Evolutionary conservation across 2,888 invertebrate species (phyloP), one percentile per base, ranked within the genome.

Genomic region (Taphrorychus bicolor): DNA sequence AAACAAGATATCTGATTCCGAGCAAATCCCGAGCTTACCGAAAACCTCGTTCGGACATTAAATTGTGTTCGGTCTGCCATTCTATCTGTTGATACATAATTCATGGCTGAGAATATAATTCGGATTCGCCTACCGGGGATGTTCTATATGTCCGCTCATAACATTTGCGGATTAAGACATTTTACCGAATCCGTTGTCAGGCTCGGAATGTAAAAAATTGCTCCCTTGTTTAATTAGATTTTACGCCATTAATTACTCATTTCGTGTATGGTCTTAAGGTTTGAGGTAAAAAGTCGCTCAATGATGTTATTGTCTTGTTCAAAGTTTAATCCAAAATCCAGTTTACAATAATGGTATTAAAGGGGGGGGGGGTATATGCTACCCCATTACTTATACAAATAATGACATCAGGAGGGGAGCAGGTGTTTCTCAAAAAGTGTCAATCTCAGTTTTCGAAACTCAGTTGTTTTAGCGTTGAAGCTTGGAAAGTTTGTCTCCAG

Each of bases 101-200:
- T 45, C 45, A 45, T 45, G 45, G 17, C 45, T 45, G 45, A 17
- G 17, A 45, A 45, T 45, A 14, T 45, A 45, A 45, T 45, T 45
- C 45, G 45, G 9, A 45, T 14, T 1, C 45, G 45, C n/a, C 17
- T 2, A 45, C 11, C 45, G 17, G 45, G 45, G 45, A 45, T 45
- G 45, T 45, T 7, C 16, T 45, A 45, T 45, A 45, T 45, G 45
- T 14, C 14, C 17, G 45, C 45, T 45, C 45, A 51, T 51, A 51
- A 51, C 17, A 51, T 51, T 51, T 51, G 21, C 51, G 21, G 51
- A 51, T 51, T 51, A 51, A 51, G 51, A 51, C 51, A 19, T 18
- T 51, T 45, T 14, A 45, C 45, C 5, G 45, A 11, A 32, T 32
- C 11, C 32, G 11, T 32, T 32, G 32, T 1, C 32, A 32, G 32